A percentile compares a stretch with the other conserved stretches of the same genome.
These are phyloP conservation scores for Diloba caeruleocephala DNA, from an alignment of 2,888 invertebrate genomes.

Conservation along the genomic window DNA sequence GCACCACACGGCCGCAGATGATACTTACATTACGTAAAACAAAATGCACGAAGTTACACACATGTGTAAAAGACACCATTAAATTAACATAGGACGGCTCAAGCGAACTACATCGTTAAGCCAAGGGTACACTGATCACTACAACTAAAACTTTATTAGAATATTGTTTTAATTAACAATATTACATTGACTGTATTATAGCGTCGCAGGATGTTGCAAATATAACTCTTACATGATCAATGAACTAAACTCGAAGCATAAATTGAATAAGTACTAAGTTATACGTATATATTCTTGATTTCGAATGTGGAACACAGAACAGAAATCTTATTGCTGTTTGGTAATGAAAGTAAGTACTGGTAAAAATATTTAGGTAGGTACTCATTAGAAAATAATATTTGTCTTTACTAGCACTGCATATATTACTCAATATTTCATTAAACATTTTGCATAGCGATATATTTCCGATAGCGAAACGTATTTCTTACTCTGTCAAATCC, in stretches of 20 bases:
- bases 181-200: not conserved
- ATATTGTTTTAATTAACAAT: conserved; percentile 10
- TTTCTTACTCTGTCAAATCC: conserved; percentile 12
- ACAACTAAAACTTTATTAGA: conserved; percentile 21
- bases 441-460: not conserved
- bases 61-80: conserved; percentile 43
- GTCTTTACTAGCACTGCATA: no score
- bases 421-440: no score
- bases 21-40: conserved; percentile 37
- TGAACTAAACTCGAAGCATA: no score
- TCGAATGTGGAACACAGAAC: no score
- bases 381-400: no score
- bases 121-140: conserved; percentile 33
- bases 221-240: no score
- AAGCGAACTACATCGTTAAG: conserved; percentile 55
- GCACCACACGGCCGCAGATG: no score
- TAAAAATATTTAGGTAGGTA: no score
- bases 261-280: no score
- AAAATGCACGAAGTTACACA: conserved; percentile 32
- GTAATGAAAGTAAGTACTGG: no score
- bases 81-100: conserved; percentile 51
- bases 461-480: not conserved
- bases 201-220: not conserved
- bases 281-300: no score
- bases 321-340: no score